Conservation (phyloP, 2,113 vertebrate species). For the Cyanoramphus novaezelandiae region DNA sequence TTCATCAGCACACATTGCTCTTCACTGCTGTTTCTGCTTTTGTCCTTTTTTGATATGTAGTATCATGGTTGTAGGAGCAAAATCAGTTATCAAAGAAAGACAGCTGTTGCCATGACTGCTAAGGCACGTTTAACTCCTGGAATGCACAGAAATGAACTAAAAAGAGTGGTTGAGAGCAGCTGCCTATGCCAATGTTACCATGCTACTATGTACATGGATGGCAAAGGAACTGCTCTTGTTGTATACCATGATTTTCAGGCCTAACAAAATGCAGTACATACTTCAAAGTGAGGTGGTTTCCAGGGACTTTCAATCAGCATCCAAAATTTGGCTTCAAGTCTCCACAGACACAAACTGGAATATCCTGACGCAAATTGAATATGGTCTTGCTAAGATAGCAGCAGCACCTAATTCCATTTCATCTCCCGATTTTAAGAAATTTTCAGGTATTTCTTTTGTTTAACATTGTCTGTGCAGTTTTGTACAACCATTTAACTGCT, state of each 20-base stretch:
- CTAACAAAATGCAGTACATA: neutral
- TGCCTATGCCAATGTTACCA: rapidly evolving
- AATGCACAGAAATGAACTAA: neutral
- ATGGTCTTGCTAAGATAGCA: neutral
- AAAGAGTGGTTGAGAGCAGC: neutral
- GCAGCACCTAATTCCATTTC: neutral
- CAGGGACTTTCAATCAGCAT: neutral
- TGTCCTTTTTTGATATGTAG: neutral
- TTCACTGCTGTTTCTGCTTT: neutral
- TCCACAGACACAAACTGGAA: neutral
- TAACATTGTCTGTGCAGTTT: neutral
- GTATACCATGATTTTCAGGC: neutral
- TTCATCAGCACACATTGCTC: neutral
- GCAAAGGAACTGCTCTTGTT: neutral
- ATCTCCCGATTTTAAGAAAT: neutral
- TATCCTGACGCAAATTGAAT: neutral
- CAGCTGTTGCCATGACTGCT: neutral
- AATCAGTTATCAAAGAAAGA: neutral
- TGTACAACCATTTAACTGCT: neutral
- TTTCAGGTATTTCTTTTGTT: neutral
- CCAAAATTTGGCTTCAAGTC: neutral
- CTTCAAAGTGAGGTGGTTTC: neutral
- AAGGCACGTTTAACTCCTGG: neutral
- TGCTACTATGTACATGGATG: rapidly evolving
- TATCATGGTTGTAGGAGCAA: neutral